phyloP scores from a whole-genome alignment of 2,797 vertebrate species.

The Microcaecilia unicolor region DNA sequence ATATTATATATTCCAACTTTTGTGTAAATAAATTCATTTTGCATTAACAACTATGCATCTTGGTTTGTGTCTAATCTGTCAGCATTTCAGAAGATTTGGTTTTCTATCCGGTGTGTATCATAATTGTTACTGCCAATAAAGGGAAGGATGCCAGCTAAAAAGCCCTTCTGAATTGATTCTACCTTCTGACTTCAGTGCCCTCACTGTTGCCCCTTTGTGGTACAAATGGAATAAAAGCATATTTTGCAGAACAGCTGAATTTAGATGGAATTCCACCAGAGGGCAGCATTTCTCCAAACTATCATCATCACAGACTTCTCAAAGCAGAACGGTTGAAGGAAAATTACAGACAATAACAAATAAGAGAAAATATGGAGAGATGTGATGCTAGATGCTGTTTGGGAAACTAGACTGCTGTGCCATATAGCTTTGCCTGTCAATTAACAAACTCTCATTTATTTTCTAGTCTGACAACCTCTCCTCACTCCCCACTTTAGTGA shows the following conservation, averaged over 20 bases:
- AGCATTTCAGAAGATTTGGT: background rate
- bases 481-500: no score
- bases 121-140: background rate
- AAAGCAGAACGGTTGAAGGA: background rate
- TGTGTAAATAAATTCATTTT: no score
- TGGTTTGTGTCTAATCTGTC: no score
- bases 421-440: no score
- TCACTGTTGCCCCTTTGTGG: background rate
- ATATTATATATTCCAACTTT: no score
- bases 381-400: background rate
- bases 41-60: no score
- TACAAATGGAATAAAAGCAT: background rate
- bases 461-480: no score
- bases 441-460: no score
- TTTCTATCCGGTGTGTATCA: background rate
- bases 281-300: conserved; percentile 34
- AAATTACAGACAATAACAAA: background rate
- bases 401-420: conserved; percentile 10
- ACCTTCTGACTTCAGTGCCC: background rate
- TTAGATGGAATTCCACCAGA: conserved; percentile 22
- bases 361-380: background rate
- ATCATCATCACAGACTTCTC: no score
- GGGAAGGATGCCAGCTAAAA: background rate
- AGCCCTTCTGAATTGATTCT: rapidly evolving
- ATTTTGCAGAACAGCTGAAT: rapidly evolving